These are phyloP conservation scores for Sesamia inferens DNA, from an alignment of 2,888 invertebrate genomes.

Conservation along the genomic window DNA sequence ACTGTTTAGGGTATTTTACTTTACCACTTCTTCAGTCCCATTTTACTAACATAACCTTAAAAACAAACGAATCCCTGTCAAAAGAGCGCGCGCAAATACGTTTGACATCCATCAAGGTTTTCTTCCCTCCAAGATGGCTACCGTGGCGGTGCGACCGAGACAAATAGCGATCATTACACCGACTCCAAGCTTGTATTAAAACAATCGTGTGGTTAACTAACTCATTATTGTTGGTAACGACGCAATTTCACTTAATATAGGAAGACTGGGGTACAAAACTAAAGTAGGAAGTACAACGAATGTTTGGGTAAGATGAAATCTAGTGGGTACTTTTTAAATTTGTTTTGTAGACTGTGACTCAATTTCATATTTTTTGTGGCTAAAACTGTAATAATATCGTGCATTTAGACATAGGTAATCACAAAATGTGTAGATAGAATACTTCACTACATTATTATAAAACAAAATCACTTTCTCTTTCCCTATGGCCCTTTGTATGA, in stretches of 20 bases:
- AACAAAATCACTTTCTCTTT: too few species aligned
- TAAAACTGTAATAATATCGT: neutral
- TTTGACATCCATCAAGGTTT: conserved; percentile 54
- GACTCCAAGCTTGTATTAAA: conserved; percentile 67
- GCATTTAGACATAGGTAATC: neutral
- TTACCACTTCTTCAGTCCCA: neutral
- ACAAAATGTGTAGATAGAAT: too few species aligned
- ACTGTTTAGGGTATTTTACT: neutral
- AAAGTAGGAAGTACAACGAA: neutral
- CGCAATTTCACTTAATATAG: conserved; percentile 73
- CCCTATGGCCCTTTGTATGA: too few species aligned
- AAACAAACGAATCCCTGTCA: neutral
- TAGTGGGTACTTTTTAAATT: neutral
- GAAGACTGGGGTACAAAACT: conserved; percentile 38
- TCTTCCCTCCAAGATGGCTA: conserved; percentile 63
- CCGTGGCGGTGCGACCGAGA: conserved; percentile 49
- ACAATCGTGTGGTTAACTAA: conserved; percentile 73
- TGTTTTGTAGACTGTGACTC: neutral
- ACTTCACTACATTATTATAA: too few species aligned
- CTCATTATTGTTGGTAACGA: conserved; percentile 74
- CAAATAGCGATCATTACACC: conserved; percentile 68
- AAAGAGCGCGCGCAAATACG: conserved; percentile 20
- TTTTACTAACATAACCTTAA: conserved; percentile 7
- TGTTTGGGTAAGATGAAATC: neutral
- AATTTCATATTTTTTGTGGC: neutral